Percentiles rank a stretch among this genome's conserved stretches.
These are phyloP conservation scores for Pocota personata DNA, from an alignment of 2,888 invertebrate species.

Conservation along the genomic window DNA sequence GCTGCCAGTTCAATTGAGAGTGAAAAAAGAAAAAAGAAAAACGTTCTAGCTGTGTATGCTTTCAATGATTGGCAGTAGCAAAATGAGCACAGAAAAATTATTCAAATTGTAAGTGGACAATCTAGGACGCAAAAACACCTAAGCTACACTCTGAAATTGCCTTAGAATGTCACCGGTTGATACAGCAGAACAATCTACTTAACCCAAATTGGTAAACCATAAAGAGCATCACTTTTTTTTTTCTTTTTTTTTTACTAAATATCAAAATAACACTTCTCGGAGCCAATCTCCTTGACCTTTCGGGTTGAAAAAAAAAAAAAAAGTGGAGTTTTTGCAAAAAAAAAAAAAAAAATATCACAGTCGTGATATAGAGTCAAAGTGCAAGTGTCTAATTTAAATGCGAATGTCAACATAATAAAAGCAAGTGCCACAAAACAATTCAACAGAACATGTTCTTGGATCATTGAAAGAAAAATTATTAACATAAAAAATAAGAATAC, in stretches of 20 bases:
- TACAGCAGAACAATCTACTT: slow-evolving; percentile 22
- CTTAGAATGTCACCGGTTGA: slow-evolving; percentile 26
- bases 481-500: slow-evolving; percentile 38
- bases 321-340: slow-evolving; percentile 5
- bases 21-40: not conserved
- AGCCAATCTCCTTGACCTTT: slow-evolving; percentile 58
- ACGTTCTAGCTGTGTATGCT: not conserved
- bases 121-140: slow-evolving; percentile 55
- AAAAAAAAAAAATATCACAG: not conserved
- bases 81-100: slow-evolving; percentile 46
- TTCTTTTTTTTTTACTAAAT: not conserved
- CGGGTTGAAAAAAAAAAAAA: not conserved
- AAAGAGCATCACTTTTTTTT: not conserved
- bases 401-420: slow-evolving; percentile 30
- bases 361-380: slow-evolving; percentile 22
- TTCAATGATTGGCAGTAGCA: slow-evolving; percentile 50
- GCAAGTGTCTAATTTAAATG: slow-evolving; percentile 23
- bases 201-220: slow-evolving; percentile 32
- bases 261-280: slow-evolving; percentile 23
- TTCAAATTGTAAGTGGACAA: slow-evolving; percentile 52
- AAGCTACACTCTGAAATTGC: slow-evolving; percentile 1
- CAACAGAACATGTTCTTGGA: slow-evolving; percentile 30
- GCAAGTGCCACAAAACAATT: slow-evolving; percentile 12
- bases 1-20: slow-evolving; percentile 24
- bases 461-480: slow-evolving; percentile 37